Percentiles rank a stretch among this genome's conserved stretches.
These are phyloP conservation scores for Caradrina clavipalpis DNA, from an alignment of 2,888 invertebrate species.

Conservation along the genomic window DNA sequence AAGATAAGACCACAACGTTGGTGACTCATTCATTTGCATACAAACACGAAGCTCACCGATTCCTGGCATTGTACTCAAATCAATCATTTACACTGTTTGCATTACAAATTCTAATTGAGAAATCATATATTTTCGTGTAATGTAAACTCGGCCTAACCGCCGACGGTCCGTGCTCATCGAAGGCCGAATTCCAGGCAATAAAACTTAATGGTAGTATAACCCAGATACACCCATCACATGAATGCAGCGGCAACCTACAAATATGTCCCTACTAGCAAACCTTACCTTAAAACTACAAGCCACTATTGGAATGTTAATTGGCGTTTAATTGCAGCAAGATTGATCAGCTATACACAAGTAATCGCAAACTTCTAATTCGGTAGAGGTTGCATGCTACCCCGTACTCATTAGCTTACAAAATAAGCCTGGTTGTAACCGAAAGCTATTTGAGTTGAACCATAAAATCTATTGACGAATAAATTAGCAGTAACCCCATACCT, in stretches of 20 bases:
- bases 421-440: slow-evolving; percentile 19
- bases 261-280: slow-evolving; percentile 73
- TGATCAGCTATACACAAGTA: slow-evolving; percentile 58
- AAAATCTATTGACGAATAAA: slow-evolving; percentile 49
- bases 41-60: slow-evolving; percentile 14
- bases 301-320: slow-evolving; percentile 72
- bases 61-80: slow-evolving; percentile 38
- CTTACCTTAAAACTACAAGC: slow-evolving; percentile 68
- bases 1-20: not conserved
- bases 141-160: slow-evolving; percentile 65
- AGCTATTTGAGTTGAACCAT: slow-evolving; percentile 25
- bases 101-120: slow-evolving; percentile 62
- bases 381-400: slow-evolving; percentile 22
- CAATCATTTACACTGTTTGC: slow-evolving; percentile 55
- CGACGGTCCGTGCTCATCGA: slow-evolving; percentile 70
- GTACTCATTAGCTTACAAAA: slow-evolving; percentile 38
- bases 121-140: slow-evolving; percentile 61
- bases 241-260: slow-evolving; percentile 72
- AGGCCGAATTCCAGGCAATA: slow-evolving; percentile 83
- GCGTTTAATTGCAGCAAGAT: slow-evolving; percentile 66
- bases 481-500: slow-evolving; percentile 41
- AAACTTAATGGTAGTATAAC: slow-evolving; percentile 81
- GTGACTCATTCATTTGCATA: slow-evolving; percentile 8
- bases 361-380: slow-evolving; percentile 43
- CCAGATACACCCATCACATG: slow-evolving; percentile 82